phyloP scores from a whole-genome alignment of 2,797 vertebrate genomes.

The Somateria mollissima region DNA sequence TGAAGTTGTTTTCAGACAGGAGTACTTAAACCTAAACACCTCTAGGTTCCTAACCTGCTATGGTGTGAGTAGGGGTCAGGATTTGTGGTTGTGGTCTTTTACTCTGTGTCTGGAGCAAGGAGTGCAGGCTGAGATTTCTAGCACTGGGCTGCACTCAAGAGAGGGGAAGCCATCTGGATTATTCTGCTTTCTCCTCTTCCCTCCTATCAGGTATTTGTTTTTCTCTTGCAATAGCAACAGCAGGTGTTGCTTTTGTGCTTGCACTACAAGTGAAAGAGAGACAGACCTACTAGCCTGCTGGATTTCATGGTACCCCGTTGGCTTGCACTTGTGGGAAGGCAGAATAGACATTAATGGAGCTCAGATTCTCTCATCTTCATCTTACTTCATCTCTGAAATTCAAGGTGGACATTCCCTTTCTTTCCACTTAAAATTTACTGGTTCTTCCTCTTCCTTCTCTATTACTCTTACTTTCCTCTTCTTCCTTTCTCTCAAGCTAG shows the following conservation, averaged over 20 bases:
- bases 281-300: not conserved
- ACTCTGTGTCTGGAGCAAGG: not conserved
- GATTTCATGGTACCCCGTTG: not conserved
- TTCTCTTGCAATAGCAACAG: not conserved
- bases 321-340: slow-evolving; percentile 8
- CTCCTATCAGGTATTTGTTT: not conserved
- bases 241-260: not conserved
- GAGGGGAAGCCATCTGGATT: not conserved
- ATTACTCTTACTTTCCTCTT: not conserved
- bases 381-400: not conserved
- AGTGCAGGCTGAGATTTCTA: not conserved
- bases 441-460: slow-evolving; percentile 13
- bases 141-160: not conserved
- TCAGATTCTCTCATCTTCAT: not conserved
- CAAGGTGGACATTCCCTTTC: not conserved
- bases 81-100: not conserved
- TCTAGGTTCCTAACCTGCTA: not conserved
- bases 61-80: not conserved
- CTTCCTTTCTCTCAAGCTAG: not conserved
- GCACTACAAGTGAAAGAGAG: not conserved
- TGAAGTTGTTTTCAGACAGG: not conserved
- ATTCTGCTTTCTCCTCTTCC: not conserved
- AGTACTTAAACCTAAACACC: not conserved
- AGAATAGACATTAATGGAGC: not conserved
- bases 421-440: not conserved